A percentile compares a stretch with the other conserved stretches of the same genome.
Conservation (phyloP, 2,797 vertebrate species). For the Selene dorsalis region DNA sequence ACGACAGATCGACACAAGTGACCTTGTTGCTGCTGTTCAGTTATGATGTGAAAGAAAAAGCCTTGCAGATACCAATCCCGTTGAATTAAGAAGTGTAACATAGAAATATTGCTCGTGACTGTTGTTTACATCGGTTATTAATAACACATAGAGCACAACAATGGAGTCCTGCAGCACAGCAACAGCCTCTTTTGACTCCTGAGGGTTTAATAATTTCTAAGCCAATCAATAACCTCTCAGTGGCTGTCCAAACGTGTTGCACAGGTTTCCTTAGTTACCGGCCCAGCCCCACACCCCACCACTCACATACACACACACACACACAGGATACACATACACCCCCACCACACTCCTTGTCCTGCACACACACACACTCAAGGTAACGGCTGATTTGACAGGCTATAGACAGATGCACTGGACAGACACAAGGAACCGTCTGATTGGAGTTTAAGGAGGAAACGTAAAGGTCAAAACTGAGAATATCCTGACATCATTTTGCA, state of each 20-base stretch:
- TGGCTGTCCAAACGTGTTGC: conserved; percentile 53
- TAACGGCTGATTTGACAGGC: conserved; percentile 31
- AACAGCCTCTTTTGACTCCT: conserved; percentile 47
- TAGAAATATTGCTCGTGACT: conserved; percentile 13
- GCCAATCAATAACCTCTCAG: conserved; percentile 71
- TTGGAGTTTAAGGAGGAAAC: conserved; percentile 6
- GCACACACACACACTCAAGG: conserved; percentile 22
- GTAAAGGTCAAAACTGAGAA: background rate
- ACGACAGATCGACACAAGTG: too few species aligned
- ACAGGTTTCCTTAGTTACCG: conserved; percentile 49
- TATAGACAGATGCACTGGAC: conserved; percentile 17
- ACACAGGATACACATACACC: conserved; percentile 11
- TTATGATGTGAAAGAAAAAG: background rate
- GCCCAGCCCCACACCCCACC: conserved; percentile 39
- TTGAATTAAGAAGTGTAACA: conserved; percentile 11
- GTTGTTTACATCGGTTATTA: conserved; percentile 43
- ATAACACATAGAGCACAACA: conserved; percentile 32
- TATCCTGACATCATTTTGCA: background rate
- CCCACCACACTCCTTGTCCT: too few species aligned
- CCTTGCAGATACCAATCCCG: background rate
- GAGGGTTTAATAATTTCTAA: conserved; percentile 65
- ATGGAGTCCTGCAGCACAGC: conserved; percentile 27
- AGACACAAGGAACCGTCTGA: conserved; percentile 29
- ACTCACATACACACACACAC: conserved; percentile 7
- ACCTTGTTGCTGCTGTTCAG: background rate